Conservation (phyloP, 2,797 vertebrate genomes). For the Parauchenoglanis ngamensis region DNA sequence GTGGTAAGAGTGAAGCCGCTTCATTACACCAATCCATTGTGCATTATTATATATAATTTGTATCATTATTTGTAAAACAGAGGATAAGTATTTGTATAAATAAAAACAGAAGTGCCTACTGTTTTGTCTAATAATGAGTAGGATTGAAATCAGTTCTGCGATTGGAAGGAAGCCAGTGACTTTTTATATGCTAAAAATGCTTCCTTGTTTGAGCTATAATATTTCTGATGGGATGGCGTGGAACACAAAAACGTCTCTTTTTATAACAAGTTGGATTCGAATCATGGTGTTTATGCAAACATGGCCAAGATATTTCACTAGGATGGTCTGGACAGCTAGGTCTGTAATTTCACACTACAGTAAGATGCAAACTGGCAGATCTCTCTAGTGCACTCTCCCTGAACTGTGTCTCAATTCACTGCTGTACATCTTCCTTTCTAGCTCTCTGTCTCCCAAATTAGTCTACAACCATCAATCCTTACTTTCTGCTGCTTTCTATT, state of each 20-base stretch:
- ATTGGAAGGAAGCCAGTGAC: neutral
- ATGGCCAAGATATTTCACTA: conserved; percentile 47
- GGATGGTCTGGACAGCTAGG: conserved; percentile 55
- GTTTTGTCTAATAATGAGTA: neutral
- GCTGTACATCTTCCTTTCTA: conserved; percentile 52
- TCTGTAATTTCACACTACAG: conserved; percentile 59
- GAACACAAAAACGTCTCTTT: neutral
- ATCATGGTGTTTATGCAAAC: conserved; percentile 46
- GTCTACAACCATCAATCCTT: conserved; percentile 59
- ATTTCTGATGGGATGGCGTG: neutral
- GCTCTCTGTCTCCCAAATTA: conserved; percentile 48
- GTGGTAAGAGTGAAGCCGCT: no score
- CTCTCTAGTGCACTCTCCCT: conserved; percentile 49
- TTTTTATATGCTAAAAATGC: neutral
- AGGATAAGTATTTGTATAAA: neutral
- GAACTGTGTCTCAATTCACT: conserved; percentile 58
- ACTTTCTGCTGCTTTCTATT: neutral
- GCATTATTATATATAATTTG: no score
- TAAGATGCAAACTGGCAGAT: conserved; percentile 39
- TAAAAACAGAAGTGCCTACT: neutral
- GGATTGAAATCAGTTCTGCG: neutral
- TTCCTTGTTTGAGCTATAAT: neutral
- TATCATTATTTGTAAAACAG: no score
- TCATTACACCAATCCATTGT: no score
- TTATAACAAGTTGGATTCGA: neutral